Evolutionary conservation across 1,140 invertebrate species (phyloP), one percentile per base, ranked within the genome.

Genomic region (Zaprionus lachaisei): DNA sequence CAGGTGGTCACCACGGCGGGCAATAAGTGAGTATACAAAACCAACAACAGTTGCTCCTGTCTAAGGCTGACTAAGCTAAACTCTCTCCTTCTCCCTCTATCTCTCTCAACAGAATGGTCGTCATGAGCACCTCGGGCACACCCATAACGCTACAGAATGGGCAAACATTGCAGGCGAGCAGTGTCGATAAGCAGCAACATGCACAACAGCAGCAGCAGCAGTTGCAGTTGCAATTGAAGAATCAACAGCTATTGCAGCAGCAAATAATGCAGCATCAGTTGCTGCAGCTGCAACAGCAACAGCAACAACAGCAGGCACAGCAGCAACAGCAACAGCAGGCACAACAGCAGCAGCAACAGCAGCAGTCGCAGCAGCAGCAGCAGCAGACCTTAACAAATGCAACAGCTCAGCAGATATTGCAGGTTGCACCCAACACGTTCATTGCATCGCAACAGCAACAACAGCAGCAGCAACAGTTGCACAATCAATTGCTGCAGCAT

Each of bases 351-450:
- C 79, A 87, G 38, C 82, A 91, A 61, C 89, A 90, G 38, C 82
- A 86, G 31, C 83, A 90, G 55, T 78, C 91, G 58, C 93, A 93
- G 31, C 94, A 93, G 66, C 92, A 91, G 64, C 89, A 91, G 64
- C 89, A 91, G 62, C 92, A 93, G 64, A 82, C 81, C 0, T 22
- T 84, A 22, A 76, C 93, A 80, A 81, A 77, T 51, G 83, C 83
- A 12, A 70, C 72, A 87, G 64, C 77, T 1, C 86, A 91, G 44
- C 92, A 94, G 17, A 92, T 94, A 61, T 91, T 93, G 57, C 92
- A 94, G 7, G 94, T 94, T 93, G 94, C 83, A n/a, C 72, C 77
- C 5, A 83, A 72, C 41, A 79, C 76, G 7, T 89, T 80, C 54
- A 84, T 89, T 54, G 65, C 84, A 20, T 72, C 81, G 7, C 79